Conservation (phyloP, 1,140 invertebrate species). For the Brachystomella parvula region DNA sequence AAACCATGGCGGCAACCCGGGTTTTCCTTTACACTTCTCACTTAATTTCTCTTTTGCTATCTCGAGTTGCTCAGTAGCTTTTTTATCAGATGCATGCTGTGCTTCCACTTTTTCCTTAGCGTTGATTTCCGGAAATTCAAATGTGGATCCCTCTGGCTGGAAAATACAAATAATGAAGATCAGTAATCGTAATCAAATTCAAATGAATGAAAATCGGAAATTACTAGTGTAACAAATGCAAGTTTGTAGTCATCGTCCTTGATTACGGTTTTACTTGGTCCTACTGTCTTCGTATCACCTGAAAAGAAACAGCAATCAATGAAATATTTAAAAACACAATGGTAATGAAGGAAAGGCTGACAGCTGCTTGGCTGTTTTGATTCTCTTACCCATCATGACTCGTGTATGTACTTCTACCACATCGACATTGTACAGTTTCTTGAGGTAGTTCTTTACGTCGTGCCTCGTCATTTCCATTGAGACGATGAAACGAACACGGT, state of each 20-base stretch:
- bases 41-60: not conserved
- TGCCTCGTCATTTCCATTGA: slow-evolving; percentile 74
- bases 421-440: slow-evolving; percentile 85
- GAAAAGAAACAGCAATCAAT: slow-evolving; percentile 21
- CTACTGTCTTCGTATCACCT: slow-evolving; percentile 41
- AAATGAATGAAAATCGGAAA: slow-evolving; percentile 38
- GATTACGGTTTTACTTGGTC: slow-evolving; percentile 50
- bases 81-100: slow-evolving; percentile 17
- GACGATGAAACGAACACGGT: slow-evolving; percentile 72
- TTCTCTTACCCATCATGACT: slow-evolving; percentile 55
- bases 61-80: slow-evolving; percentile 2
- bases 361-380: not conserved
- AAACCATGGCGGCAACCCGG: slow-evolving; percentile 30
- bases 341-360: not conserved
- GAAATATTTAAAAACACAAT: not conserved
- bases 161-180: slow-evolving; percentile 19
- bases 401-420: slow-evolving; percentile 63
- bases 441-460: slow-evolving; percentile 85
- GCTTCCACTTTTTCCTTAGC: slow-evolving; percentile 40
- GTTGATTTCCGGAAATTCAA: slow-evolving; percentile 43
- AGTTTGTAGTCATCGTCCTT: slow-evolving; percentile 79
- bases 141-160: slow-evolving; percentile 40
- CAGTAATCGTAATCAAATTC: not conserved
- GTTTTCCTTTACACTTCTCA: not conserved
- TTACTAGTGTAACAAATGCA: slow-evolving; percentile 72